Evolutionary conservation across 2,113 vertebrate genomes (phyloP), one percentile per base, ranked within the genome.

Genomic region (Mixornis gularis): DNA sequence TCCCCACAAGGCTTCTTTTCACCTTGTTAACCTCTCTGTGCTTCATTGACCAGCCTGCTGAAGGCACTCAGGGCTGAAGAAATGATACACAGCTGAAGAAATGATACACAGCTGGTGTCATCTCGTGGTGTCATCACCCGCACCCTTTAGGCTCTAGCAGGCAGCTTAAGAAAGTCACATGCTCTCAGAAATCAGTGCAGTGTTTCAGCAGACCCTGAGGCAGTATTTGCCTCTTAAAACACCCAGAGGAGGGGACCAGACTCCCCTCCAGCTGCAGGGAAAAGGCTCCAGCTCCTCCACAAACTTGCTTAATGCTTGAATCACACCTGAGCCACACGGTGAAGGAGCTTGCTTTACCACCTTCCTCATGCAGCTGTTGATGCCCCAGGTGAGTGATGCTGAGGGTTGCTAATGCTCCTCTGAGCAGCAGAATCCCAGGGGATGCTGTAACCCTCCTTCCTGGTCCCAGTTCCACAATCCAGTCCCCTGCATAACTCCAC

Each of bases 61-160:
- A 80, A 73, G 43, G 60, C 36, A 32, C 48, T 51, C n/a, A 0
- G 13, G n/a, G 21, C 5, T 29, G n/a, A 64, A 79, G 68, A 26
- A 52, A 10, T 7, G 17, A 82, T 1, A 24, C 38, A 0, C 16
- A 36, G 21, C 5, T 29, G n/a, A 64, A 79, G 68, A 26, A 52
- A 10, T 7, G 17, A 82, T 1, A 24, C 38, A 7, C 36, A 34
- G 40, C 6, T 26, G 29, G 44, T 11, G 18, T 36, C 48, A 38
- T 0, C 56, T 60, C 51, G 5, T 10, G 2, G 69, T 40, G 40
- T 26, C 62, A 59, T 38, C 13, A 1, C 24, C 10, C 13, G 0
- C 41, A 62, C 12, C 29, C 56, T 62, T 27, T 2, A n/a, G 60
- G 53, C 53, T 53, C 40, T 22, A 17, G 64, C n/a, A 44, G 30